Conservation (phyloP, 2,113 vertebrate genomes). For the Petromus typicus region DNA sequence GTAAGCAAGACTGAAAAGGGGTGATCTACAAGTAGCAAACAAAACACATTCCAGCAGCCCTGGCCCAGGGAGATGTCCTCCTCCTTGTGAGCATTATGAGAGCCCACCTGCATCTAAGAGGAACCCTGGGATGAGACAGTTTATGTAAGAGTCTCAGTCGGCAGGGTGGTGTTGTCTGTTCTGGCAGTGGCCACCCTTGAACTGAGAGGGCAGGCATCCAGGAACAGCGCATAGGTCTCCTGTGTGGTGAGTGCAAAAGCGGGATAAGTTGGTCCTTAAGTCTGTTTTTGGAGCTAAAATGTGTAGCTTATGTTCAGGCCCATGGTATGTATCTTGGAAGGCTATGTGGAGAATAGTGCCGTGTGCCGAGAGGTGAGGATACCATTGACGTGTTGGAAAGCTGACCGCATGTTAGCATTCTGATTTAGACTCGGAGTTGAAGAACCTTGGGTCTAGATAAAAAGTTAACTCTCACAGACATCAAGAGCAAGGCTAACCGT, state of each 20-base stretch:
- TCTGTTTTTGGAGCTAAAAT: no score
- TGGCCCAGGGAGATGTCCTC: not conserved
- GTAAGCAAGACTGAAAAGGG: not conserved
- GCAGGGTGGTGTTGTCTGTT: not conserved
- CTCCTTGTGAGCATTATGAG: no score
- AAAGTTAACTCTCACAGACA: not conserved
- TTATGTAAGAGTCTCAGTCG: no score
- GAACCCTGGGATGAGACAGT: not conserved
- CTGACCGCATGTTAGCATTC: not conserved
- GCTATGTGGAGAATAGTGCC: not conserved
- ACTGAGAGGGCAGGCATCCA: not conserved
- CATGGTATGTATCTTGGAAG: not conserved
- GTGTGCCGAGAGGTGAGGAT: not conserved
- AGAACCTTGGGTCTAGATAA: not conserved
- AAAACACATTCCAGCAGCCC: not conserved
- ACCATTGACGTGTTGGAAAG: not conserved
- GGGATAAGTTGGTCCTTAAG: not conserved
- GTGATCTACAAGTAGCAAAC: not conserved
- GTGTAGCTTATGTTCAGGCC: not conserved
- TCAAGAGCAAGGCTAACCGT: no score
- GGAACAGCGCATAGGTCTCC: fast-evolving
- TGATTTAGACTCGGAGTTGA: not conserved
- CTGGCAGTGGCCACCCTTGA: not conserved
- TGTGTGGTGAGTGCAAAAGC: no score
- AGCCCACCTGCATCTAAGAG: not conserved